Percentiles rank a stretch among this genome's conserved stretches.
Conservation (phyloP, 2,888 invertebrate species). For the Polymixis lichenea region DNA sequence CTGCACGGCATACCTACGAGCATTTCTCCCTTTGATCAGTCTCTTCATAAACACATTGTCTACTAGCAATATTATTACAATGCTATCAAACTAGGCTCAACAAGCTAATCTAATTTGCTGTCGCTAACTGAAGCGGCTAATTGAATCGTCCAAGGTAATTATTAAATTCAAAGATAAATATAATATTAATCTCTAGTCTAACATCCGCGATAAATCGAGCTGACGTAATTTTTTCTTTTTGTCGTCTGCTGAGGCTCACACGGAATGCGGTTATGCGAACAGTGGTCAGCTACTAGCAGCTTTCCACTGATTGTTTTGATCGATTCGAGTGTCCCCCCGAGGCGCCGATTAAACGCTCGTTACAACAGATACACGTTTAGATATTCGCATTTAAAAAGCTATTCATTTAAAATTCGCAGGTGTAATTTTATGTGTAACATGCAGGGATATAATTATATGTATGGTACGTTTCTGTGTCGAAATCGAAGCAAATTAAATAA, state of each 20-base stretch:
- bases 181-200: slow-evolving; percentile 20
- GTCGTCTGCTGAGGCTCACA: slow-evolving; percentile 66
- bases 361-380: slow-evolving; percentile 70
- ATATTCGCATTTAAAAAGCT: slow-evolving; percentile 72
- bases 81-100: slow-evolving; percentile 2
- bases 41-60: not conserved
- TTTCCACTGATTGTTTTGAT: slow-evolving; percentile 82
- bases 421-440: slow-evolving; percentile 64
- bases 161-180: slow-evolving; percentile 32
- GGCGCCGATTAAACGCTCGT: slow-evolving; percentile 77
- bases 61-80: not conserved
- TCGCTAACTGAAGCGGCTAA: slow-evolving; percentile 25
- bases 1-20: not conserved
- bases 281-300: slow-evolving; percentile 72
- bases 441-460: slow-evolving; percentile 54
- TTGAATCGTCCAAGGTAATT: slow-evolving; percentile 32
- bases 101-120: not conserved
- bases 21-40: not conserved
- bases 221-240: slow-evolving; percentile 73
- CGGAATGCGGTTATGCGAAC: slow-evolving; percentile 82
- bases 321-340: slow-evolving; percentile 71
- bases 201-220: slow-evolving; percentile 38
- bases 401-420: slow-evolving; percentile 70
- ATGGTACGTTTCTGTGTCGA: slow-evolving; percentile 29
- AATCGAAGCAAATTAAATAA: slow-evolving; percentile 48